Percentiles rank a stretch among this genome's conserved stretches.
Conservation (phyloP, 2,797 vertebrate species). For the Sebastes diaconus region DNA sequence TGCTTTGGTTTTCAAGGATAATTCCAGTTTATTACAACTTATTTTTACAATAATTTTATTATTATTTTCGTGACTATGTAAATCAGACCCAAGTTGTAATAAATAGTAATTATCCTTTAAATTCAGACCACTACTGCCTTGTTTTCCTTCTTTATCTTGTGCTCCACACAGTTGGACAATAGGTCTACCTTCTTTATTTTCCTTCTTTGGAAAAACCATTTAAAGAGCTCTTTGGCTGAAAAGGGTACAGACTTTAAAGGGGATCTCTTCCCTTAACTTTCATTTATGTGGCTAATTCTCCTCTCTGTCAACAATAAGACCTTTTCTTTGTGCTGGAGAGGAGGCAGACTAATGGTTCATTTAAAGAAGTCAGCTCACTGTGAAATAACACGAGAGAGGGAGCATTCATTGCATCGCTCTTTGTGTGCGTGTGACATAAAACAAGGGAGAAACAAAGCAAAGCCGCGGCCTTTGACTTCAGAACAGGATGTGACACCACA, state of each 20-base stretch:
- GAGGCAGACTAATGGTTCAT: conserved; percentile 26
- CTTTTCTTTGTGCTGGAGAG: conserved; percentile 23
- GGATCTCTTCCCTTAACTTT: conserved; percentile 23
- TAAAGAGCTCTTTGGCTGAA: conserved; percentile 34
- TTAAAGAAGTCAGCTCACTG: conserved; percentile 51
- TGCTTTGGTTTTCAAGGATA: not conserved
- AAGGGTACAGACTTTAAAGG: conserved; percentile 43
- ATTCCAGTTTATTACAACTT: not conserved
- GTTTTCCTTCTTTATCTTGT: conserved; percentile 2
- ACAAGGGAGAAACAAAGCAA: conserved; percentile 25
- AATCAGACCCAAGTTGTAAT: not conserved
- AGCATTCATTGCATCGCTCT: not conserved
- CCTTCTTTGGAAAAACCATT: conserved; percentile 50
- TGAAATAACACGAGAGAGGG: conserved; percentile 48
- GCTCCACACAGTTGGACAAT: not conserved
- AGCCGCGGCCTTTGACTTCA: conserved; percentile 15
- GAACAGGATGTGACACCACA: conserved; percentile 19
- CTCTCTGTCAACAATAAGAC: conserved; percentile 31
- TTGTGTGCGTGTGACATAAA: conserved; percentile 17
- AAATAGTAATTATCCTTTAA: conserved; percentile 2
- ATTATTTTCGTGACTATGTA: not conserved
- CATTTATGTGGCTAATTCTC: conserved; percentile 28
- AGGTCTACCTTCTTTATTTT: conserved; percentile 10
- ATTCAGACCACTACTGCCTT: not conserved
- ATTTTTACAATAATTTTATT: not conserved